Evolutionary conservation across 2,113 vertebrate species (phyloP).

Genomic region (Sula dactylatra): DNA sequence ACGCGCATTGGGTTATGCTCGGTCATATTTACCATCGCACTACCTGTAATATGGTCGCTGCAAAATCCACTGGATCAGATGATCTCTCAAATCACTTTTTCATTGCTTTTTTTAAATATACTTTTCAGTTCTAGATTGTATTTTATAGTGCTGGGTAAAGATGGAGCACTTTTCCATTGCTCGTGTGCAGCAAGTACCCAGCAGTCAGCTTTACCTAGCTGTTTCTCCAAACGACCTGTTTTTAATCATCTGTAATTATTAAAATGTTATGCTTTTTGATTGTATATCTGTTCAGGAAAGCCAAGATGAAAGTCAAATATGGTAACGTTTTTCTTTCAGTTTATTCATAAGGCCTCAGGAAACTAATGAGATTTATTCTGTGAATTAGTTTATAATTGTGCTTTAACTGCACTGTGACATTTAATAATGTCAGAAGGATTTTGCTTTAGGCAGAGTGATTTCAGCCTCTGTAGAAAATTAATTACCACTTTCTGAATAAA

Average conservation of each 20-base stretch:
- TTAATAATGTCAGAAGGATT: slow-evolving; percentile 80
- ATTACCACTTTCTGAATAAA: slow-evolving; percentile 68
- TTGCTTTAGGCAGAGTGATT: slow-evolving; percentile 74
- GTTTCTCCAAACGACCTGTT: not conserved
- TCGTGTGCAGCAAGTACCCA: not conserved
- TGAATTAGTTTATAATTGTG: slow-evolving; percentile 80
- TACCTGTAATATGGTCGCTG: too few relatives aligned
- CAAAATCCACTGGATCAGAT: not conserved
- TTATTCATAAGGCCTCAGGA: slow-evolving; percentile 68
- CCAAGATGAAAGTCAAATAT: slow-evolving; percentile 55
- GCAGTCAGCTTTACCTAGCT: not conserved
- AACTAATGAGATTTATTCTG: slow-evolving; percentile 78
- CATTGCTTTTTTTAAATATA: not conserved
- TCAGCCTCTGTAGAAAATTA: slow-evolving; percentile 71
- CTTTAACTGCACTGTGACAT: slow-evolving; percentile 76
- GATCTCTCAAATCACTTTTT: not conserved
- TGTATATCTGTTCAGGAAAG: slow-evolving; percentile 36
- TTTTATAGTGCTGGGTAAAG: not conserved
- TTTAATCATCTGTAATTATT: slow-evolving; percentile 55
- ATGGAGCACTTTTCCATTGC: not conserved
- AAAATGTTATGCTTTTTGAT: slow-evolving; percentile 35
- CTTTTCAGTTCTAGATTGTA: not conserved
- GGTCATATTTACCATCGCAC: too few relatives aligned
- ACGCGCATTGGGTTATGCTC: not conserved
- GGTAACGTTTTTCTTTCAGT: slow-evolving; percentile 58